These are phyloP conservation scores for Ephialtes manifestator DNA, from an alignment of 2,888 invertebrate genomes.

Conservation along the genomic window DNA sequence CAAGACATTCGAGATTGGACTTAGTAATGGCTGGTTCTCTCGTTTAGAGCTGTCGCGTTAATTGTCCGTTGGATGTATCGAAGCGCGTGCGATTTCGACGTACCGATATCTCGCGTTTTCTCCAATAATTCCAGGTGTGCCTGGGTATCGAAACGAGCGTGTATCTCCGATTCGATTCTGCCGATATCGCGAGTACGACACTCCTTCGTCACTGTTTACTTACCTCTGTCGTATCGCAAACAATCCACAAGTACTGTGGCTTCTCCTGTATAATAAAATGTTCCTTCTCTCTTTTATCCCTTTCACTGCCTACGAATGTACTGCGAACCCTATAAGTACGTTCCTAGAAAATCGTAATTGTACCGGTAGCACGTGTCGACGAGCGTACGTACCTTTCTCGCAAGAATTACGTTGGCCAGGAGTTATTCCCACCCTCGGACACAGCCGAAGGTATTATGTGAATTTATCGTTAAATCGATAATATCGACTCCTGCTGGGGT, in stretches of 20 bases:
- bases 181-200: slow-evolving; percentile 52
- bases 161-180: slow-evolving; percentile 13
- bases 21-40: slow-evolving; percentile 29
- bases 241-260: slow-evolving; percentile 41
- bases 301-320: slow-evolving; percentile 11
- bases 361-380: slow-evolving; percentile 43
- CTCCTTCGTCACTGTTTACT: slow-evolving; percentile 59
- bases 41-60: slow-evolving; percentile 53
- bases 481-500: slow-evolving; percentile 37
- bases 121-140: slow-evolving; percentile 51
- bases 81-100: slow-evolving; percentile 51
- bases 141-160: not conserved
- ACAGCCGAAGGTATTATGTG: slow-evolving; percentile 24
- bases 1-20: slow-evolving; percentile 39
- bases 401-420: slow-evolving; percentile 24
- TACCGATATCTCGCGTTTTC: slow-evolving; percentile 64
- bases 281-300: slow-evolving; percentile 20
- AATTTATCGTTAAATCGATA: slow-evolving; percentile 67
- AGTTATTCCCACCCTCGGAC: slow-evolving; percentile 45
- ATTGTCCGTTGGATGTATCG: slow-evolving; percentile 42
- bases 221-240: slow-evolving; percentile 55
- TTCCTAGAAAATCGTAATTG: slow-evolving; percentile 70
- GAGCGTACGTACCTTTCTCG: slow-evolving; percentile 11
- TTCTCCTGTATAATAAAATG: slow-evolving; percentile 48
- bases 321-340: slow-evolving; percentile 45